Evolutionary conservation across 2,797 vertebrate genomes (phyloP), one percentile per base, ranked within the genome.

Genomic region (Meda fulgida): DNA sequence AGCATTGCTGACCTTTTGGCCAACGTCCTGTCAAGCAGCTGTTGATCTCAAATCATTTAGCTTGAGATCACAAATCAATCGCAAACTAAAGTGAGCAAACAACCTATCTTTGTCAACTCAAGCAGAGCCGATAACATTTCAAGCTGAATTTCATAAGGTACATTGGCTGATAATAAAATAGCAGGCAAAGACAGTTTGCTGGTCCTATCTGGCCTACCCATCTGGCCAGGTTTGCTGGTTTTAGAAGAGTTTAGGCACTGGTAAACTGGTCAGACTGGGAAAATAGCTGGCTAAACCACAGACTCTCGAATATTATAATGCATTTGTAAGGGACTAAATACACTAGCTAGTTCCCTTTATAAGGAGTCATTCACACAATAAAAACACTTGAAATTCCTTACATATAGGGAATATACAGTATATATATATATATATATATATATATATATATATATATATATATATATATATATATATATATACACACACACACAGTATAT

Each of bases 21-120:
- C 67, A 29, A 72, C 26, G 66, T 63, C 53, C 72, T 70, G 65
- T 63, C 77, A 51, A 36, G 23, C 29, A 43, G 40, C 63, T 78
- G 72, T 55, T 69, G 73, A 78, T 84, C 34, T 69, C 46, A 11
- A 84, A 84, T 36, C 31, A 67, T 67, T 69, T 69, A 46, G n/a
- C 36, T 69, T 55, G 23, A 84, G 60, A 77, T 83, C 65, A 29
- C 23, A 43, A 38, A 83, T 78, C 63, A 78, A 84, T 84, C 26
- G 34, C 14, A 51, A 84, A 55, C 46, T 36, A 60, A 46, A 78
- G 23, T 7, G 2, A 60, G 36, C 65, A 78, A 70, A 84, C 65
- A 34, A 10, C 65, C 18, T 4, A 8, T 21, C 9, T 66, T 36
- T 66, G 78, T 67, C 48, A 38, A 38, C 23, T 69, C 79, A 19